Evolutionary conservation across 2,797 vertebrate genomes (phyloP), one percentile per base, ranked within the genome.

Genomic region (Melanotaenia nigrans): DNA sequence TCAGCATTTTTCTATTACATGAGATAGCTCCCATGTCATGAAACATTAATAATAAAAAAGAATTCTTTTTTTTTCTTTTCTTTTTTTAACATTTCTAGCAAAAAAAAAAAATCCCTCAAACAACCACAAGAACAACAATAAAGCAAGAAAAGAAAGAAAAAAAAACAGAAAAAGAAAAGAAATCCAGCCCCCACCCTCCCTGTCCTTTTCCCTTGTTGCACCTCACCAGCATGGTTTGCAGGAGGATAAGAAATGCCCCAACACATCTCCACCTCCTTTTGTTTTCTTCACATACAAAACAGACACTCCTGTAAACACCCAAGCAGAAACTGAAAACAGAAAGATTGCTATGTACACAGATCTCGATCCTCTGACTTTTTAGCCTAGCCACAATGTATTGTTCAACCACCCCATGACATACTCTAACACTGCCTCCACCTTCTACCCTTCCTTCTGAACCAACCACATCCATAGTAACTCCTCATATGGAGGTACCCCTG

Each of bases 401-500:
- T 85, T 87, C 70, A 74, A 79, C 61, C 76, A 87, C 76, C 66
- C 77, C 45, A 61, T 66, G 63, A 79, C 68, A 33, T 66, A 72
- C 72, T 71, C 75, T 66, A 60, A 70, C 80, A 65, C 60, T 38
- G 65, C 8, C 24, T 55, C 11, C 62, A 58, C 32, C 62, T 78
- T 55, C 68, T 68, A 55, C 63, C 65, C 62, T 55, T 65, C 54
- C 74, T 82, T 65, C 72, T 49, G 45, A 82, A 82, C 67, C 83
- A 80, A 75, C 79, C 36, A 0, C 36, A 80, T 86, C 62, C 71
- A 64, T 20, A 68, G 76, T 61, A 83, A 57, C 77, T 71, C 88
- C 91, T 97, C 92, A 99, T 93, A 99, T 99, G 92, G 98, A 99
- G 75, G 98, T 99, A 94, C 98, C 98, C 94, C 98, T 96, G 93